phyloP scores from a whole-genome alignment of 1,140 invertebrate genomes.

The Neuroterus valhalla region DNA sequence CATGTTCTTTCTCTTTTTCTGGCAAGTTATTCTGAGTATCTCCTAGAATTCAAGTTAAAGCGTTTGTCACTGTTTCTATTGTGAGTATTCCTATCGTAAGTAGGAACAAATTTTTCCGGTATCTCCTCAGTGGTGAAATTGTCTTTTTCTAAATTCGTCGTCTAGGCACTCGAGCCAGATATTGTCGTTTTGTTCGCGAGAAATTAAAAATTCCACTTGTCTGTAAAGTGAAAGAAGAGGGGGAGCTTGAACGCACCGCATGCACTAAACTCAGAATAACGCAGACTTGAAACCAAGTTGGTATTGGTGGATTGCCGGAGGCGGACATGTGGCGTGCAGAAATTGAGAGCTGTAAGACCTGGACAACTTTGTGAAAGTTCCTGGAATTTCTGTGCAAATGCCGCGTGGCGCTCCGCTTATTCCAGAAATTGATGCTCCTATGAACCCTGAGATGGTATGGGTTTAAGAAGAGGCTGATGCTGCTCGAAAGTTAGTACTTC shows the following conservation, averaged over 20 bases:
- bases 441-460: conserved; percentile 46
- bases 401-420: conserved; percentile 59
- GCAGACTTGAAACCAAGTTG: conserved; percentile 43
- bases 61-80: too few relatives aligned
- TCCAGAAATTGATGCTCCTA: conserved; percentile 68
- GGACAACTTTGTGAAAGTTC: conserved; percentile 60
- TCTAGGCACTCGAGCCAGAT: not conserved
- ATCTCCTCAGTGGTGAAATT: not conserved
- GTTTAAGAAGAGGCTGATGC: conserved; percentile 61
- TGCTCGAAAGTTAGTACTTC: conserved; percentile 36
- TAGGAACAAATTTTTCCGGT: too few relatives aligned
- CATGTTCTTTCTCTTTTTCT: too few relatives aligned
- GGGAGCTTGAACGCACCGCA: conserved; percentile 32
- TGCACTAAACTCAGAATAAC: conserved; percentile 44
- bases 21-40: too few relatives aligned
- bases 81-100: too few relatives aligned
- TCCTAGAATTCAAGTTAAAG: too few relatives aligned
- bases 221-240: not conserved
- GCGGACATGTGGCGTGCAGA: conserved; percentile 61
- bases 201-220: conserved; percentile 55
- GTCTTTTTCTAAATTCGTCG: not conserved
- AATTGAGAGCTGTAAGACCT: conserved; percentile 61
- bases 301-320: conserved; percentile 62
- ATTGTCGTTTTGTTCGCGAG: conserved; percentile 13
- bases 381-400: conserved; percentile 63